Evolutionary conservation across 2,113 vertebrate species (phyloP).

Genomic region (Rattus norvegicus): GRCr8 NC_086019.1:85810501-85811000

Average conservation of each 20-base stretch:
- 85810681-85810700: neutral
- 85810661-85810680: neutral
- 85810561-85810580: neutral
- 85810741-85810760: rapidly evolving
- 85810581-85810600: neutral
- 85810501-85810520: too few relatives aligned
- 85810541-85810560: neutral
- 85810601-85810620: neutral
- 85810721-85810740: neutral
- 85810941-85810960: neutral
- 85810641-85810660: neutral
- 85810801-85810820: neutral
- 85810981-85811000: neutral
- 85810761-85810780: neutral
- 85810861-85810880: neutral
- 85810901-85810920: neutral
- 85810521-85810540: neutral
- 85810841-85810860: neutral
- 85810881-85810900: neutral
- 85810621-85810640: too few relatives aligned
- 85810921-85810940: neutral
- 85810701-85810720: neutral
- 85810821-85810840: neutral
- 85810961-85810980: neutral
- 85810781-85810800: neutral